These are phyloP conservation scores for Brachyistius frenatus DNA, from an alignment of 2,113 vertebrate genomes.

Conservation along the genomic window DNA sequence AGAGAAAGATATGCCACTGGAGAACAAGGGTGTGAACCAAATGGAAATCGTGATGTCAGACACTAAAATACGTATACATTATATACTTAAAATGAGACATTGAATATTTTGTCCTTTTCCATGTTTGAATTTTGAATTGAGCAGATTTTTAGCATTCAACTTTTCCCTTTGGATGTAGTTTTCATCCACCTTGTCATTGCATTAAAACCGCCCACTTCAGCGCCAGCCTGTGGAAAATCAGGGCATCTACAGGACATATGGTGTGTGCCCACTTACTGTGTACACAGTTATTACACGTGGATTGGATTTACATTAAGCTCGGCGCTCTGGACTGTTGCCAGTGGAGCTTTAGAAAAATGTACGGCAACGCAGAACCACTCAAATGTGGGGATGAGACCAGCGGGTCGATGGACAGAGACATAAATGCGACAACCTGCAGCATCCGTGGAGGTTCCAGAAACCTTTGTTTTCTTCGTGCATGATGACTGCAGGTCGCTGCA, in stretches of 20 bases:
- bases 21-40: too few species aligned
- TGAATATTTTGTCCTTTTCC: not conserved
- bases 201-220: constrained; percentile 63
- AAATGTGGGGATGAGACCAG: constrained; percentile 5
- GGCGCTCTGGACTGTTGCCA: constrained; percentile 40
- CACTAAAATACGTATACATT: too few species aligned
- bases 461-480: not conserved
- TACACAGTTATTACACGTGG: constrained; percentile 67
- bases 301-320: constrained; percentile 65
- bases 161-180: constrained; percentile 4
- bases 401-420: not conserved
- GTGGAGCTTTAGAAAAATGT: constrained; percentile 22
- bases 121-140: constrained; percentile 11
- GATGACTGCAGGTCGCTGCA: not conserved
- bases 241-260: constrained; percentile 66
- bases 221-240: constrained; percentile 71
- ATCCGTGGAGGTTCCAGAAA: not conserved
- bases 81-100: too few species aligned
- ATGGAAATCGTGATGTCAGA: too few species aligned
- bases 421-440: not conserved
- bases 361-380: not conserved
- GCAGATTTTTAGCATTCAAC: constrained; percentile 26
- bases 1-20: too few species aligned
- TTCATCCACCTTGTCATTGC: constrained; percentile 62
- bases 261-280: constrained; percentile 43